Percentiles rank a stretch among this genome's conserved stretches.
phyloP scores from a whole-genome alignment of 2,888 invertebrate genomes.

The Silvanus unidentatus region DNA sequence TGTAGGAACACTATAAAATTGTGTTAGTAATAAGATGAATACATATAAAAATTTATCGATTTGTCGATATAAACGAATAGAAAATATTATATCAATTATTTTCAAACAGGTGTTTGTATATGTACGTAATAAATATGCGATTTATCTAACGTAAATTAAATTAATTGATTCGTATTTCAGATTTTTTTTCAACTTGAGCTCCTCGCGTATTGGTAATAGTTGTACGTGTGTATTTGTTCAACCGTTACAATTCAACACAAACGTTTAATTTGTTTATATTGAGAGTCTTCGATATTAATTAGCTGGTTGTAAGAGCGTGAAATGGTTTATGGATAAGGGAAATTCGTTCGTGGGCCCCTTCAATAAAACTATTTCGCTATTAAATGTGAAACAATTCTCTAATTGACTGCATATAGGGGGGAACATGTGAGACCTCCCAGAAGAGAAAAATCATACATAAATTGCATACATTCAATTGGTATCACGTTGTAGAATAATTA shows the following conservation, averaged over 20 bases:
- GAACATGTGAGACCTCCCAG: conserved; percentile 28
- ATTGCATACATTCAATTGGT: conserved; percentile 13
- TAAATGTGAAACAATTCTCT: conserved; percentile 23
- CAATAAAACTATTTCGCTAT: neutral
- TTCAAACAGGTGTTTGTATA: conserved; percentile 2
- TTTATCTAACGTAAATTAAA: neutral
- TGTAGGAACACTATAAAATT: too few species aligned
- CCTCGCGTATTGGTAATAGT: too few species aligned
- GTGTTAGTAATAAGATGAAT: too few species aligned
- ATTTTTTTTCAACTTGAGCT: too few species aligned
- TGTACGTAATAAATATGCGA: neutral
- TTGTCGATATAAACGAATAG: neutral
- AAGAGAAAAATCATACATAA: too few species aligned
- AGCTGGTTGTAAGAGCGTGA: neutral
- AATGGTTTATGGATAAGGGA: too few species aligned
- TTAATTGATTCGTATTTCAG: neutral
- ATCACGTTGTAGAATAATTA: conserved; percentile 23
- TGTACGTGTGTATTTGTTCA: neutral
- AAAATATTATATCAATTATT: conserved; percentile 3
- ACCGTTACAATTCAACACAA: neutral
- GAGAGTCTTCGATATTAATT: neutral
- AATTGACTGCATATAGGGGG: conserved; percentile 29
- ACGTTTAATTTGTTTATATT: neutral
- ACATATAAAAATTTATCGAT: too few species aligned
- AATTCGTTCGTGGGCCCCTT: too few species aligned